Evolutionary conservation across 2,888 invertebrate species (phyloP), one percentile per base, ranked within the genome.

Genomic region (Eupithecia subumbrata): DNA sequence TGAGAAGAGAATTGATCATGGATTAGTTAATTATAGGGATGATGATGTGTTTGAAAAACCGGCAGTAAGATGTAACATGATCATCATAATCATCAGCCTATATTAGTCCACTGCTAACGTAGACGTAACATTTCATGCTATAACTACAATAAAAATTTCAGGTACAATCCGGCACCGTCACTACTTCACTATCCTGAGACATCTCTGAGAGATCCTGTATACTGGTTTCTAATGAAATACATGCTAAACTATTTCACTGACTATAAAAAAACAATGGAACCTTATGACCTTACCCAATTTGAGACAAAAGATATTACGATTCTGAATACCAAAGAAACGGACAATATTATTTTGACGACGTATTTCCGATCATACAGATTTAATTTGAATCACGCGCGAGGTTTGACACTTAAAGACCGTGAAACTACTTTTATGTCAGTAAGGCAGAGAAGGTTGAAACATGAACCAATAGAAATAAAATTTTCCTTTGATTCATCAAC

Each of bases 151-250:
- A n/a, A n/a, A 25, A 14, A 60, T 70, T 34, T 72, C 87, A 94
- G 94, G 76, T 92, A 92, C 69, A 92, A 90, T 72, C 91, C 94
- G 22, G 90, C 93, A 7, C 94, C 94, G 40, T 92, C 94, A 30
- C 79, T 91, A 45, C 76, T 94, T 48, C 94, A 94, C 78, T 90
- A 91, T 69, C 90, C 93, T 5, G 90, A 94, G 84, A 95, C 94
- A 75, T 84, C 92, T 43, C 81, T 95, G 60, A 87, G 93, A 76
- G 94, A 94, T 80, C 92, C 93, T 1, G 81, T 87, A 2, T 94
- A 90, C 78, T 94, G 93, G 93, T 80, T 85, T 30, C 82, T 94
- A 79, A 87, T 94, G 9, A 82, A 90, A 78, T 86, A 84, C 67
- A 82, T 89, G 63, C 76, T 92, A 12, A 88, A 87, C 64, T 94